phyloP scores from a whole-genome alignment of 2,113 vertebrate species.

The Alosa alosa region DNA sequence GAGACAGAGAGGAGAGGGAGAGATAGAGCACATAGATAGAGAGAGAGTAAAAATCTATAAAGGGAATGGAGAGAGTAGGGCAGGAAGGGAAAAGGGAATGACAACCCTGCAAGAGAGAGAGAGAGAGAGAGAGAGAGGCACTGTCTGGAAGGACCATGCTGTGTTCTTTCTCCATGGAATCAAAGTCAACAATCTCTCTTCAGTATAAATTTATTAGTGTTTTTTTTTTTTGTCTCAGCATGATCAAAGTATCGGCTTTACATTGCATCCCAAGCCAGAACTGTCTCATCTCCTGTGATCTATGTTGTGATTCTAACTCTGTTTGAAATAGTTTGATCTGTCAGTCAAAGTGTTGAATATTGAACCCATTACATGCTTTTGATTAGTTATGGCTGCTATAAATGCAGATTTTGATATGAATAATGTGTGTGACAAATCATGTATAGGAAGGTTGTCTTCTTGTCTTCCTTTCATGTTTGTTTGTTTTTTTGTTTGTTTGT shows the following conservation, averaged over 20 bases:
- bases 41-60: background rate
- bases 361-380: background rate
- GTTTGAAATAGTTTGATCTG: background rate
- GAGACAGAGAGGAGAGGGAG: background rate
- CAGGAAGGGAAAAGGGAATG: background rate
- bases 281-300: background rate
- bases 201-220: background rate
- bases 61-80: background rate
- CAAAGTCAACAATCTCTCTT: background rate
- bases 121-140: background rate
- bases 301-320: background rate
- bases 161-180: background rate
- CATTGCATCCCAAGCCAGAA: background rate
- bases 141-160: no score
- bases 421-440: background rate
- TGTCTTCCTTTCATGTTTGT: background rate
- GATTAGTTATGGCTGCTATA: background rate
- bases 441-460: background rate
- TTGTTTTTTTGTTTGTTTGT: constrained; percentile 1
- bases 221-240: background rate
- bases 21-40: background rate
- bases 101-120: background rate
- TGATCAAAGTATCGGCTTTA: background rate
- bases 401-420: background rate
- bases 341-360: background rate